Evolutionary conservation across 1,140 invertebrate genomes (phyloP).

Genomic region (Neomicropteryx cornuta): DNA sequence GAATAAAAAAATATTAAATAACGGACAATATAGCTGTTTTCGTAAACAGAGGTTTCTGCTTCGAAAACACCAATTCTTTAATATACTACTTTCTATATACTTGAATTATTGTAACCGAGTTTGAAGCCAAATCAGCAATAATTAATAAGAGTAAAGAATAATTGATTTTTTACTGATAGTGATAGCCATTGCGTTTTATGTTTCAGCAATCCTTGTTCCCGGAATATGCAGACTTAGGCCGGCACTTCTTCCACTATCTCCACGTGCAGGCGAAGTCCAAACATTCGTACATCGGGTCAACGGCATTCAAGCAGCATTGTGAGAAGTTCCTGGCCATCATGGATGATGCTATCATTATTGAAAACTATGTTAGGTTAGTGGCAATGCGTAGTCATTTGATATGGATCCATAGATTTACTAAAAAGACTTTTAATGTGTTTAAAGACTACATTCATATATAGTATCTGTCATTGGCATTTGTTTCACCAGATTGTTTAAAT

Average conservation of each 20-base stretch:
- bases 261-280: constrained; percentile 45
- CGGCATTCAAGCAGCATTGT: constrained; percentile 56
- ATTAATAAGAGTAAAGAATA: background rate
- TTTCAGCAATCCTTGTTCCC: constrained; percentile 64
- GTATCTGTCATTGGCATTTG: background rate
- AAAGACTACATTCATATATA: background rate
- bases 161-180: constrained; percentile 5
- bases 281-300: constrained; percentile 44
- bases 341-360: constrained; percentile 50
- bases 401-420: background rate
- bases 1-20: too few species aligned
- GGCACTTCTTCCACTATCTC: constrained; percentile 53
- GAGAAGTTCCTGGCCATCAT: constrained; percentile 58
- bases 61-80: constrained; percentile 1
- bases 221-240: constrained; percentile 59
- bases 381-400: constrained; percentile 9
- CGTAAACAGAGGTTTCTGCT: background rate
- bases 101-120: constrained; percentile 2
- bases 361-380: constrained; percentile 51
- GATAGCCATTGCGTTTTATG: constrained; percentile 11
- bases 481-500: too few species aligned
- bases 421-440: background rate
- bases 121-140: constrained; percentile 1
- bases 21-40: background rate
- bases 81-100: constrained; percentile 5